These are phyloP conservation scores for Sciaenops ocellatus DNA, from an alignment of 2,797 vertebrate species.

Conservation along the genomic window DNA sequence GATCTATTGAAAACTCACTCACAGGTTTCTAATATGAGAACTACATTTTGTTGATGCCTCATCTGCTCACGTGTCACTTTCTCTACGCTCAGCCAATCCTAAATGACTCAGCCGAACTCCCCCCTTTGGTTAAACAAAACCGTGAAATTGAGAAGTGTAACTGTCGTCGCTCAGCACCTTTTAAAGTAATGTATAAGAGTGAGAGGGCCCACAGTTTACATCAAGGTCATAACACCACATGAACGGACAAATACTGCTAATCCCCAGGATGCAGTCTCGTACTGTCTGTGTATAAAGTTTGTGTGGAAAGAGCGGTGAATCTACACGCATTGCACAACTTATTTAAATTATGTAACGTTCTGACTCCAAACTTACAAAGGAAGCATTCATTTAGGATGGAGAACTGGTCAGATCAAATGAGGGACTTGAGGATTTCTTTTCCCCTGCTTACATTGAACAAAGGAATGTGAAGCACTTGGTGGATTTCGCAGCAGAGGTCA, in stretches of 20 bases:
- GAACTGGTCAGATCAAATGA: slow-evolving; percentile 49
- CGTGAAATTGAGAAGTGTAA: slow-evolving; percentile 15
- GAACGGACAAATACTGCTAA: slow-evolving; percentile 16
- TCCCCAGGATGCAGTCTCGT: slow-evolving; percentile 20
- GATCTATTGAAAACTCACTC: neutral
- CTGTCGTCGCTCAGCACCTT: neutral
- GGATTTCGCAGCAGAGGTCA: slow-evolving; percentile 69
- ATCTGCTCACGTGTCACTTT: neutral
- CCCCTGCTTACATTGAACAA: slow-evolving; percentile 49
- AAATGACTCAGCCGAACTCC: neutral
- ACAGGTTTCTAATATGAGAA: slow-evolving; percentile 23
- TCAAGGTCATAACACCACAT: slow-evolving; percentile 36
- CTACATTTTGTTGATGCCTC: slow-evolving; percentile 12
- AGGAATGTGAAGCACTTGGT: slow-evolving; percentile 68
- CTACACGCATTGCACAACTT: slow-evolving; percentile 48
- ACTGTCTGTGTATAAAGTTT: slow-evolving; percentile 35
- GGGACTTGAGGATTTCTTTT: slow-evolving; percentile 24
- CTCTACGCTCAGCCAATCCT: slow-evolving; percentile 7
- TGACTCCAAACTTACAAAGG: slow-evolving; percentile 49
- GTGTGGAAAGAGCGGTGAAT: slow-evolving; percentile 51
- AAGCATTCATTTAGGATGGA: slow-evolving; percentile 49
- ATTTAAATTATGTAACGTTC: slow-evolving; percentile 48
- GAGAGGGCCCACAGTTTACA: slow-evolving; percentile 17
- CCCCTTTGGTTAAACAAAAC: slow-evolving; percentile 16
- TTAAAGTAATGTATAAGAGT: slow-evolving; percentile 10